Percentiles rank a stretch among this genome's conserved stretches.
Evolutionary conservation across 2,113 vertebrate species (phyloP).

Genomic region (Oreochromis spilurus): DNA sequence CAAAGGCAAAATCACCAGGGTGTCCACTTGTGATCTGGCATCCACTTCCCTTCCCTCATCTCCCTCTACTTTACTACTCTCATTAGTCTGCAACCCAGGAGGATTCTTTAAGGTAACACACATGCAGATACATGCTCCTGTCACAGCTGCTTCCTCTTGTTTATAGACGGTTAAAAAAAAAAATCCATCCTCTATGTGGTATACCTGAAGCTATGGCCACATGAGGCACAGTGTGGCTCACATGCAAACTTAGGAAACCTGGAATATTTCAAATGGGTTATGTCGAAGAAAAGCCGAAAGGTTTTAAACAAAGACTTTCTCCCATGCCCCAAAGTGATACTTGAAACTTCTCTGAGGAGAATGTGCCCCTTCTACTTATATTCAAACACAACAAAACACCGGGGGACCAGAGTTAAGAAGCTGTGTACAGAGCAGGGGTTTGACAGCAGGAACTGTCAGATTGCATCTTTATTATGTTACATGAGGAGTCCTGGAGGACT

Average conservation of each 20-base stretch:
- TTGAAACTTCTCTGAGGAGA: slow-evolving; percentile 2
- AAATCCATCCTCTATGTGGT: neutral
- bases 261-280: neutral
- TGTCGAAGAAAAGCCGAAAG: neutral
- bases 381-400: slow-evolving; percentile 43
- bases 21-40: neutral
- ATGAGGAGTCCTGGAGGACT: slow-evolving; percentile 52
- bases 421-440: slow-evolving; percentile 39
- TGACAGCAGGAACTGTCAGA: slow-evolving; percentile 67
- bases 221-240: neutral
- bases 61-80: slow-evolving; percentile 36
- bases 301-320: slow-evolving; percentile 8
- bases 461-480: slow-evolving; percentile 65
- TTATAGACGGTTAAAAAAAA: neutral
- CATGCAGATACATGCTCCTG: slow-evolving; percentile 17
- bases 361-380: slow-evolving; percentile 12
- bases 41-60: neutral
- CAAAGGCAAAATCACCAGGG: neutral
- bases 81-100: slow-evolving; percentile 42
- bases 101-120: slow-evolving; percentile 33
- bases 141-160: slow-evolving; percentile 1
- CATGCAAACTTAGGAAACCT: neutral
- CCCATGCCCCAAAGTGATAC: neutral
- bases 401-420: slow-evolving; percentile 32
- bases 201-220: neutral